These are phyloP conservation scores for Macrosiphum euphorbiae DNA, from an alignment of 2,888 invertebrate genomes.

Conservation along the genomic window DNA sequence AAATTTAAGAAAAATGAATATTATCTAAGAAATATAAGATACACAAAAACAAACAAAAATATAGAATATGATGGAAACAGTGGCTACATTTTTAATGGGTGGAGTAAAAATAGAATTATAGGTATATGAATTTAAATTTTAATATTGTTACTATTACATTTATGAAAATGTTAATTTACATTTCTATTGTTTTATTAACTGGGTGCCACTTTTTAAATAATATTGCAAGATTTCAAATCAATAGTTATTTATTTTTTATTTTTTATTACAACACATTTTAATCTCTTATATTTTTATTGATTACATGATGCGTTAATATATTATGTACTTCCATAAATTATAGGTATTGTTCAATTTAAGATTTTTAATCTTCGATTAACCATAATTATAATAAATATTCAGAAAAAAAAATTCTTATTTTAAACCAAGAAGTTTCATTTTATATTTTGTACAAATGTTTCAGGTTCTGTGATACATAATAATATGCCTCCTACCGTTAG, in stretches of 20 bases:
- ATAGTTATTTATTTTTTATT: neutral
- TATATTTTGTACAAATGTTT: slow-evolving; percentile 14
- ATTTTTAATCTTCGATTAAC: neutral
- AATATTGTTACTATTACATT: neutral
- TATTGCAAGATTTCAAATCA: neutral
- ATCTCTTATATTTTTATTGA: neutral
- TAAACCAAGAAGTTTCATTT: neutral
- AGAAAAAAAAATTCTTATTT: neutral
- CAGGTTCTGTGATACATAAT: slow-evolving; percentile 61
- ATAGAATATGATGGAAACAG: no score
- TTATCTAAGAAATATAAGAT: no score
- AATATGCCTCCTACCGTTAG: slow-evolving; percentile 49
- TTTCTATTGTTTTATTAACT: slow-evolving; percentile 6
- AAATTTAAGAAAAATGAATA: no score
- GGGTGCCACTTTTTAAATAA: neutral
- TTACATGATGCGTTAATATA: neutral
- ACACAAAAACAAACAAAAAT: no score
- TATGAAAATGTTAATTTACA: neutral
- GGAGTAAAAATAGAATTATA: neutral
- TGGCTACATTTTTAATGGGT: no score
- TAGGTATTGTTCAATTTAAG: neutral
- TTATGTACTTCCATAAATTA: neutral
- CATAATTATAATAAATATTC: neutral
- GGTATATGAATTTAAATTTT: neutral
- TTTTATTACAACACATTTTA: neutral